These are phyloP conservation scores for Lypha dubia DNA, from an alignment of 2,888 invertebrate species.

Conservation along the genomic window DNA sequence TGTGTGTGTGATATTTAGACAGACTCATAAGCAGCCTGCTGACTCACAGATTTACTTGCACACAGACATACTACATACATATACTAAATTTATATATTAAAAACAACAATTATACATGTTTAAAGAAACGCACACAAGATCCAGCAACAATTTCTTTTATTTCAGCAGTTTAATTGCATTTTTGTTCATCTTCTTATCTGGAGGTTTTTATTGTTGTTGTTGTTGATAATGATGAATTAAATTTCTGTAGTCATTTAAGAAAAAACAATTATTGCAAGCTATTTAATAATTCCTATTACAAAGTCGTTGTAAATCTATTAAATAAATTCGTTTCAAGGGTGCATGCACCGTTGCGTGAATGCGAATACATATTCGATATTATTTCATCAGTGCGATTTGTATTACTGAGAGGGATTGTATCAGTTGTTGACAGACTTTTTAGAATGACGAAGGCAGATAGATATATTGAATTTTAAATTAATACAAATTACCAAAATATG, in stretches of 20 bases:
- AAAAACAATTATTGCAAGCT: constrained; percentile 43
- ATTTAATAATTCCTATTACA: too few species aligned
- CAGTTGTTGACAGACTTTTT: too few species aligned
- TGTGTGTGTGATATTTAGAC: constrained; percentile 63
- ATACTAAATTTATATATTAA: too few species aligned
- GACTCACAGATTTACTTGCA: background rate
- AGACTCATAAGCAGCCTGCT: constrained; percentile 16
- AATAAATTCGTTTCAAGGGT: too few species aligned
- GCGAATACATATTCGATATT: too few species aligned
- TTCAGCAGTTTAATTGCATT: constrained; percentile 69
- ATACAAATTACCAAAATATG: too few species aligned
- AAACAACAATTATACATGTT: background rate
- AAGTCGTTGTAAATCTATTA: too few species aligned
- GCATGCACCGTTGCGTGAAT: too few species aligned
- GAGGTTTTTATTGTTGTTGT: background rate
- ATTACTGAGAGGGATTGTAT: too few species aligned
- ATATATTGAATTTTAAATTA: too few species aligned
- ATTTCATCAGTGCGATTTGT: too few species aligned
- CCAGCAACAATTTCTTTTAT: constrained; percentile 35
- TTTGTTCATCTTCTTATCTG: constrained; percentile 51
- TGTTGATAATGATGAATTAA: constrained; percentile 60
- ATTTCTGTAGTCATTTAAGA: constrained; percentile 65
- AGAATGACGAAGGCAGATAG: too few species aligned
- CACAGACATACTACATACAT: background rate
- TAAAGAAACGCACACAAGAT: background rate